Conservation (phyloP, 1,140 invertebrate genomes). For the Halotydeus destructor region DNA sequence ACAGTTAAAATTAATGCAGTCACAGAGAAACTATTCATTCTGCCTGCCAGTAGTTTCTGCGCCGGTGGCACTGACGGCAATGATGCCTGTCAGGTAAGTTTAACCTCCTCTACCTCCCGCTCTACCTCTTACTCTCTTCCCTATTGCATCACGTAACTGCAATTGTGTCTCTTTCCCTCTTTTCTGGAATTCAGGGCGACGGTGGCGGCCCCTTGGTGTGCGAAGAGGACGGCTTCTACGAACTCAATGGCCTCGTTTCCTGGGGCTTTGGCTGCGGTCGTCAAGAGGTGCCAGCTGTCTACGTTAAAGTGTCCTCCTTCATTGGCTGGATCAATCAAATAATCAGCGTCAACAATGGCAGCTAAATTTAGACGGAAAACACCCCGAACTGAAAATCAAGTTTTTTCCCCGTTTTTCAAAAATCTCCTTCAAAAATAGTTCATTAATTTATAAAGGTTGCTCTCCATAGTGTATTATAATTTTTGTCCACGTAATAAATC, state of each 20-base stretch:
- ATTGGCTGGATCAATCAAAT: slow-evolving; percentile 94
- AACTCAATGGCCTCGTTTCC: slow-evolving; percentile 67
- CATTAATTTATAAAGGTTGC: too few species aligned
- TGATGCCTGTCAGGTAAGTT: slow-evolving; percentile 69
- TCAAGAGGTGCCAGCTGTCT: slow-evolving; percentile 69
- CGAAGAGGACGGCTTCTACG: slow-evolving; percentile 63
- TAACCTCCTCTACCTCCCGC: not conserved
- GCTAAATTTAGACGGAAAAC: too few species aligned
- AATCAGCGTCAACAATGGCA: slow-evolving; percentile 79
- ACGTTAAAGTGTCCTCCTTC: slow-evolving; percentile 79
- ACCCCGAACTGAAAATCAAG: too few species aligned
- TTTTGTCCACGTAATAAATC: too few species aligned
- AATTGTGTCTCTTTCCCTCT: slow-evolving; percentile 11
- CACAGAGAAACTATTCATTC: slow-evolving; percentile 75
- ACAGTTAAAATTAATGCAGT: slow-evolving; percentile 76
- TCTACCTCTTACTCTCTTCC: slow-evolving; percentile 1
- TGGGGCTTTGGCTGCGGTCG: slow-evolving; percentile 81
- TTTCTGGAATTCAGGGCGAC: slow-evolving; percentile 41
- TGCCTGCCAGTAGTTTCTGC: slow-evolving; percentile 77
- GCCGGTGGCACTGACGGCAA: slow-evolving; percentile 75
- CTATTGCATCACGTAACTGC: not conserved
- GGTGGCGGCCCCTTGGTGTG: slow-evolving; percentile 76
- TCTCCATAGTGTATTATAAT: too few species aligned
- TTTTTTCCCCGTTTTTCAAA: too few species aligned
- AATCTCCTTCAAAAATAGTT: too few species aligned